These are phyloP conservation scores for Calyptomena viridis DNA, from an alignment of 2,113 vertebrate species.

Conservation along the genomic window DNA sequence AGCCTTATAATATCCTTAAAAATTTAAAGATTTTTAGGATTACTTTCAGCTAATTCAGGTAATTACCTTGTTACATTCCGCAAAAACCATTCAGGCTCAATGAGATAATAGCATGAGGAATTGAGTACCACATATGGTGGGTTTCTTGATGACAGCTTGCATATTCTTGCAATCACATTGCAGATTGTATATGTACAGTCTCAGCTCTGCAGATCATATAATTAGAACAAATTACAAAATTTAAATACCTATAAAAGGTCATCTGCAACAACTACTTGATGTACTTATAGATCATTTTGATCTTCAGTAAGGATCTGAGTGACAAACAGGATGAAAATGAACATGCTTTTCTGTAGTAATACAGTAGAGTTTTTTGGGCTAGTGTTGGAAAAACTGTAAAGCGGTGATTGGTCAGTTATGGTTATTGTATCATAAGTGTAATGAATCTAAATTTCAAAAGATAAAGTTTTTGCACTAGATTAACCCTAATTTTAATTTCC, in stretches of 20 bases:
- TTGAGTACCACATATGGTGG: neutral
- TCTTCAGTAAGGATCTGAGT: neutral
- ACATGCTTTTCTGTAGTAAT: neutral
- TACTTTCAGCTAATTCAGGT: neutral
- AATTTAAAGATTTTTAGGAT: neutral
- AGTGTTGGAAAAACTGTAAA: neutral
- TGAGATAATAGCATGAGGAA: neutral
- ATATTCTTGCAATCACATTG: neutral
- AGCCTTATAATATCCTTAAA: neutral
- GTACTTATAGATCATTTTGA: neutral
- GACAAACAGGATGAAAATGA: neutral
- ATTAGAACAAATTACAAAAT: constrained; percentile 1
- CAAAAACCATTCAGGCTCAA: neutral
- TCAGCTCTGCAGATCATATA: neutral
- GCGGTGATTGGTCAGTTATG: neutral
- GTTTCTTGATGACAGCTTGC: neutral
- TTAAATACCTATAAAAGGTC: neutral
- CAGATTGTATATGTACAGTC: neutral
- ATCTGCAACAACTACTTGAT: neutral
- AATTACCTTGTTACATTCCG: neutral
- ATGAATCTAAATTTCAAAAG: neutral
- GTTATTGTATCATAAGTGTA: neutral
- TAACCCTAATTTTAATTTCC: neutral
- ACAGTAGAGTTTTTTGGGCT: neutral
- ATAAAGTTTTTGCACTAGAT: neutral